Base-by-base conservation (phyloP, 2,113 vertebrate species). In the Sphyrna mokarran region DNA sequence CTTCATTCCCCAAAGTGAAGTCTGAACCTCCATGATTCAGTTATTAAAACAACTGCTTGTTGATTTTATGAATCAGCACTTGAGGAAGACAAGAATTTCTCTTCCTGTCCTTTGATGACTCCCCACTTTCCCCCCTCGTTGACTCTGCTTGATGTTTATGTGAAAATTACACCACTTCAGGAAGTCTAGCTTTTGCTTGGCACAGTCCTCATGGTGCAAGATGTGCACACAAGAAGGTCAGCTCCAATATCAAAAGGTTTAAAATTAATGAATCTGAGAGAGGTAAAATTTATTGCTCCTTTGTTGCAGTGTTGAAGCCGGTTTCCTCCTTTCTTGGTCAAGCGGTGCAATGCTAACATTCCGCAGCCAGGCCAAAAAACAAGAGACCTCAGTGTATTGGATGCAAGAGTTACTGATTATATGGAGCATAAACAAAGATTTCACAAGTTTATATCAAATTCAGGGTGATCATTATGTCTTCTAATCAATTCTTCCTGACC, bases 231-330 rank as follows among this genome's bases (percentile, higher is more conserved):
- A 96, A 96, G 96, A 96, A 96, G 97, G 97, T 97, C 97, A 96
- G 97, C 97, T 98, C 97, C 97, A 96, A 97, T 97, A 98, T 98
- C 97, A 97, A 98, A 98, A 97, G 96, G 96, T 97, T 98, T 97
- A 96, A 97, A 98, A 97, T 97, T 97, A 98, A 98, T 97, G 97
- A 98, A 98, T 98, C 98, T 97, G 98, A 98, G 97, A 97, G 97
- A 97, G 97, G 97, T 96, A 97, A 97, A 97, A 97, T 98, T 98
- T 98, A 97, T 97, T 97, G 96, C 97, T 97, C 95, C 96, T 97
- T 96, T 97, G 97, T 97, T 97, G 97, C 69, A 29, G 40, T 54
- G 69, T 54, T 76, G 40, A 72, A 54, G 40, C 6, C 10, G 43
- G 37, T 72, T 95, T 72, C 69, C 68, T 48, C 68, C 68, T 40